Evolutionary conservation across 2,888 invertebrate genomes (phyloP), one percentile per base, ranked within the genome.

Genomic region (Tipula helvola): DNA sequence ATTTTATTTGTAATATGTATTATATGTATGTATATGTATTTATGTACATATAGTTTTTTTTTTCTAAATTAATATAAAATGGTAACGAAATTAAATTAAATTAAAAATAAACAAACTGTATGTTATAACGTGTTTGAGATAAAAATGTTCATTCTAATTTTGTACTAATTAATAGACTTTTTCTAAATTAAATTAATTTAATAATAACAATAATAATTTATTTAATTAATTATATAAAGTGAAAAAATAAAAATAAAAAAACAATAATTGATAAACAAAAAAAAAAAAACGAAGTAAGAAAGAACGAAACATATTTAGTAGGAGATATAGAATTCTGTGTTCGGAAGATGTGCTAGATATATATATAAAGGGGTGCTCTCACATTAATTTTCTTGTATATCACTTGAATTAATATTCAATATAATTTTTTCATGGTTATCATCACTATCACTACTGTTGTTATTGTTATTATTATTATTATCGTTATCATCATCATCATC

Each of bases 351-450:
- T 71, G 71, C 71, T 28, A 71, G 28, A 8, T 71, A 71, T 12
- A 28, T 8, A 10, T 52, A n/a, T n/a, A n/a, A n/a, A 13, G 47
- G n/a, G 52, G 52, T 71, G 28, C 71, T 18, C 28, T 10, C 71
- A 71, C 10, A 28, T 71, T 71, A 71, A 71, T 71, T 71, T 71
- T 41, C 84, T 41, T 41, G 84, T 39, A 84, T 84, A 84, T 84
- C 84, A 84, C 84, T 84, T 84, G 84, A 36, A 84, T 84, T 84
- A 41, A 84, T 84, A 84, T 84, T 84, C 41, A 84, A 84, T 84
- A 84, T 84, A 84, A 84, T 84, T 84, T 84, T 84, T 41, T 85
- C 85, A 85, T 85, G 18, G 18, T 42, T 42, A 85, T 85, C 42
- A 85, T 85, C 85, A 85, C 42, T 42, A 85, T 85, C 42, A 85